A percentile compares a stretch with the other conserved stretches of the same genome.
Evolutionary conservation across 2,888 invertebrate genomes (phyloP).

Genomic region (Reticulitermes lucifugus): DNA sequence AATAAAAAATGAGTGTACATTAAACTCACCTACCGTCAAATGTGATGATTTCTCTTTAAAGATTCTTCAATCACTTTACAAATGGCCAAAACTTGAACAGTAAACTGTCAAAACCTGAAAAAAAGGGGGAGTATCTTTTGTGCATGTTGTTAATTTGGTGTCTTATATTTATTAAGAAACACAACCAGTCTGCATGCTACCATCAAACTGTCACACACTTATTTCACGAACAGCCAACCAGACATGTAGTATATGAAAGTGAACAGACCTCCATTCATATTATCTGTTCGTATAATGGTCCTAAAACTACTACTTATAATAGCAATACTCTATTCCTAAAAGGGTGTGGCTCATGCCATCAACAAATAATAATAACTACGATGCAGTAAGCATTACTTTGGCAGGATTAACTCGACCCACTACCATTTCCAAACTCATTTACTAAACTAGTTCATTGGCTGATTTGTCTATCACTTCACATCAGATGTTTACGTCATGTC

Average conservation of each 20-base stretch:
- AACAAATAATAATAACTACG: neutral
- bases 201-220: too few relatives aligned
- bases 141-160: too few relatives aligned
- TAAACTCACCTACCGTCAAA: constrained; percentile 18
- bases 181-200: too few relatives aligned
- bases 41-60: neutral
- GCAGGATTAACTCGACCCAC: neutral
- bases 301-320: neutral
- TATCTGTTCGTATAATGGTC: neutral
- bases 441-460: constrained; percentile 11
- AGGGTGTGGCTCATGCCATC: constrained; percentile 35
- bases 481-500: constrained; percentile 46
- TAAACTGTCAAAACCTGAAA: constrained; percentile 16
- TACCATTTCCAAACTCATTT: constrained; percentile 16
- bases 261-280: neutral
- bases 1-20: neutral
- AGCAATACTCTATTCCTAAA: neutral
- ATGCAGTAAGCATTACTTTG: neutral
- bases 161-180: too few relatives aligned
- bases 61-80: neutral
- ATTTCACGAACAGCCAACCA: neutral
- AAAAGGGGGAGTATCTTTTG: neutral
- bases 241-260: neutral
- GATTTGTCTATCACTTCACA: constrained; percentile 31
- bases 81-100: neutral